phyloP scores from a whole-genome alignment of 2,797 vertebrate genomes.

The Melanotaenia nigrans region DNA sequence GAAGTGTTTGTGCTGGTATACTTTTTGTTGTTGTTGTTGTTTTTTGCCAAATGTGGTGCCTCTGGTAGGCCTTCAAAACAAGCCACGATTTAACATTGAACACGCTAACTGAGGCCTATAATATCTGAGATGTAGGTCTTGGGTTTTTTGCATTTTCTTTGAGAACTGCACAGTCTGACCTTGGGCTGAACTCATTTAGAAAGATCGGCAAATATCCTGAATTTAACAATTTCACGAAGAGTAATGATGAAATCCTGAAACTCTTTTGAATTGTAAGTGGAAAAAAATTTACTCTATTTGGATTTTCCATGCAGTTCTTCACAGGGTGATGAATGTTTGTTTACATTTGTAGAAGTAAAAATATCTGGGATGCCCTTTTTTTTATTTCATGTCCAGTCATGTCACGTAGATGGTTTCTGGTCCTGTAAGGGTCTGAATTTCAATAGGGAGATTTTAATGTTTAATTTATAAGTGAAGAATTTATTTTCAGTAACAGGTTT shows the following conservation, averaged over 20 bases:
- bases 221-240: no score
- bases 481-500: no score
- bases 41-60: no score
- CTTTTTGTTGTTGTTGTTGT: no score
- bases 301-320: not conserved
- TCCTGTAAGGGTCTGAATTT: no score
- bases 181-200: not conserved
- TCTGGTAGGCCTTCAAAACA: not conserved
- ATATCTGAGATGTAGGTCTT: no score
- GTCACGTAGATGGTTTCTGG: not conserved
- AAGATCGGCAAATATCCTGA: not conserved
- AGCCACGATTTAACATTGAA: not conserved
- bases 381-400: not conserved
- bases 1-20: not conserved
- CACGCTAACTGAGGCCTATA: no score
- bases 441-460: no score
- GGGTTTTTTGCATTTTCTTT: not conserved
- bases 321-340: not conserved
- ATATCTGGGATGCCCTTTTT: not conserved
- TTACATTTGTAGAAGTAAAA: not conserved
- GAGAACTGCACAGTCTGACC: not conserved
- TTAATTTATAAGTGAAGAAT: no score
- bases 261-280: not conserved
- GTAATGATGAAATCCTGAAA: no score
- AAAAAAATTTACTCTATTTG: not conserved